Evolutionary conservation across 2,797 vertebrate genomes (phyloP).

Genomic region (Falco peregrinus): DNA sequence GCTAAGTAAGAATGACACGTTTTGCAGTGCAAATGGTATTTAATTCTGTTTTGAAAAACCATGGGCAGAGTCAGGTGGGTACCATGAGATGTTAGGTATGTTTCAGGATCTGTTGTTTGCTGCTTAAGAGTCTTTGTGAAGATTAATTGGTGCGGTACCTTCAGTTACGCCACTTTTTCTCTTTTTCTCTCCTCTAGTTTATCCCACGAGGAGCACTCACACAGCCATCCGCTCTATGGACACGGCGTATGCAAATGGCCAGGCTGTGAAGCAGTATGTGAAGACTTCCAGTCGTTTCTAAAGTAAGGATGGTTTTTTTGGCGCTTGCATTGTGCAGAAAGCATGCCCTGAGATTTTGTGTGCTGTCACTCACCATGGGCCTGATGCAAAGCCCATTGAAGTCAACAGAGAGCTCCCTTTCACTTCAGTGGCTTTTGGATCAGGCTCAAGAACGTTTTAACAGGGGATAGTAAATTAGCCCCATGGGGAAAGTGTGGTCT

Average conservation of each 20-base stretch:
- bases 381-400: slow-evolving; percentile 63
- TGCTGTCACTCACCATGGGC: slow-evolving; percentile 10
- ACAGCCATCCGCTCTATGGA: slow-evolving; percentile 94
- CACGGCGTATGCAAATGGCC: slow-evolving; percentile 99
- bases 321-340: slow-evolving; percentile 19
- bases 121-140: background rate
- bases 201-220: slow-evolving; percentile 88
- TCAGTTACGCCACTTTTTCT: background rate
- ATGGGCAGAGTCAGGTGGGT: background rate
- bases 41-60: slow-evolving; percentile 42
- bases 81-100: background rate
- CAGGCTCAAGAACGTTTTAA: slow-evolving; percentile 61
- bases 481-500: slow-evolving; percentile 45
- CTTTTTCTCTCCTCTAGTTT: slow-evolving; percentile 77
- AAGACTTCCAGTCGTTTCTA: slow-evolving; percentile 96
- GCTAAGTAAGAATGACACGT: slow-evolving; percentile 54
- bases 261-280: slow-evolving; percentile 96
- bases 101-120: background rate
- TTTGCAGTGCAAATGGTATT: slow-evolving; percentile 21
- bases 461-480: slow-evolving; percentile 61
- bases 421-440: slow-evolving; percentile 67
- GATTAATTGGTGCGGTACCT: background rate
- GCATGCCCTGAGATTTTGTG: slow-evolving; percentile 18
- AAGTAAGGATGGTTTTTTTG: slow-evolving; percentile 87
- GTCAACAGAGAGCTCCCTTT: slow-evolving; percentile 60